A percentile compares a stretch with the other conserved stretches of the same genome.
These are phyloP conservation scores for Nothobranchius kuhntae DNA, from an alignment of 2,113 vertebrate genomes.

Conservation along the genomic window DNA sequence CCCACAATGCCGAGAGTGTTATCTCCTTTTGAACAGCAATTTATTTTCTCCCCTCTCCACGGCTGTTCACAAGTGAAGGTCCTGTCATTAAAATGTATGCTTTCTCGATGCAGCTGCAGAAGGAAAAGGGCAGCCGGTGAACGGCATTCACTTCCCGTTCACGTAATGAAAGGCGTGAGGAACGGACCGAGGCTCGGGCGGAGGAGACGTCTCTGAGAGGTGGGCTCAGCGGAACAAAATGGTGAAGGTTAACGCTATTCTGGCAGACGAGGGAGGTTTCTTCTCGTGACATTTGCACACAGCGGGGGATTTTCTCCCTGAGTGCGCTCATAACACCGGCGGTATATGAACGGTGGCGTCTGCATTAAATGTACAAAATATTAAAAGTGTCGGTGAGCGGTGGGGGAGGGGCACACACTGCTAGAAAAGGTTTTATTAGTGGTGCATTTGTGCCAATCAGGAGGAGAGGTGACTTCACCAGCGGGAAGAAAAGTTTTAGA, in stretches of 20 bases:
- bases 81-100: slow-evolving; percentile 98
- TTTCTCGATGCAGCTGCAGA: slow-evolving; percentile 80
- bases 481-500: too few species aligned
- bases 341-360: slow-evolving; percentile 52
- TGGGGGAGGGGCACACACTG: neutral
- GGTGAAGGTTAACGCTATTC: slow-evolving; percentile 77
- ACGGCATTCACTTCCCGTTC: slow-evolving; percentile 75
- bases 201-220: slow-evolving; percentile 60
- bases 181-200: slow-evolving; percentile 15
- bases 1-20: slow-evolving; percentile 91
- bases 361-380: slow-evolving; percentile 65
- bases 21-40: slow-evolving; percentile 95
- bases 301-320: slow-evolving; percentile 62
- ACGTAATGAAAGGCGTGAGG: slow-evolving; percentile 59
- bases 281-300: slow-evolving; percentile 77
- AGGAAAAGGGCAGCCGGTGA: slow-evolving; percentile 60
- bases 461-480: neutral
- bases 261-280: slow-evolving; percentile 73
- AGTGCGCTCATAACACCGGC: slow-evolving; percentile 62
- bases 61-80: slow-evolving; percentile 85
- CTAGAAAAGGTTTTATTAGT: slow-evolving; percentile 12
- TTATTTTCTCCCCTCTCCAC: slow-evolving; percentile 71
- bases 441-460: neutral
- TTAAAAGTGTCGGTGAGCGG: slow-evolving; percentile 44
- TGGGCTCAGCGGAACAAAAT: slow-evolving; percentile 78